A percentile compares a stretch with the other conserved stretches of the same genome.
Conservation (phyloP, 2,113 vertebrate species). For the Garra rufa region DNA sequence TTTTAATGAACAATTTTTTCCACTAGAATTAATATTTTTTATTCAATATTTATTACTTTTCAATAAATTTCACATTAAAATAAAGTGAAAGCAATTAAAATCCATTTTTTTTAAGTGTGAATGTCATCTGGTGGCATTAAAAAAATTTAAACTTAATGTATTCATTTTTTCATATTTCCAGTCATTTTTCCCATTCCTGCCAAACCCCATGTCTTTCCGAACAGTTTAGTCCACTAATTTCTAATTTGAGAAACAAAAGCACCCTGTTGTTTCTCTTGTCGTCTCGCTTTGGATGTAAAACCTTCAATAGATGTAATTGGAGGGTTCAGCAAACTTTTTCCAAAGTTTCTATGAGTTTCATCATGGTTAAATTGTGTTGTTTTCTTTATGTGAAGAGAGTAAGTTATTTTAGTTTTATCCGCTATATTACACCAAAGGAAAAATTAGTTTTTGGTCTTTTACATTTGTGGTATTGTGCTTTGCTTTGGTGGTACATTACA, state of each 20-base stretch:
- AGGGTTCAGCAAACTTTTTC: not conserved
- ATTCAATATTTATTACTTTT: no score
- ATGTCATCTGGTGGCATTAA: no score
- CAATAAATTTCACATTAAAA: no score
- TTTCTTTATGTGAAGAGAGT: constrained; percentile 47
- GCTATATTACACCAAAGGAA: not conserved
- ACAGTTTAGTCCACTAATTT: constrained; percentile 36
- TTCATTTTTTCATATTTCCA: no score
- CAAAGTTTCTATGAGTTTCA: constrained; percentile 1
- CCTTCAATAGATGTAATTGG: constrained; percentile 1
- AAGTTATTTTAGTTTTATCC: constrained; percentile 53
- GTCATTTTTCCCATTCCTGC: not conserved
- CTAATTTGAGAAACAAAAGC: constrained; percentile 27
- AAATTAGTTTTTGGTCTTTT: constrained; percentile 45
- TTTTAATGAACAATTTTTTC: no score
- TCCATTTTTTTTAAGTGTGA: no score
- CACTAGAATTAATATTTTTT: no score
- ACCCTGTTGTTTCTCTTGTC: constrained; percentile 3
- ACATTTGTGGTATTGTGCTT: constrained; percentile 49
- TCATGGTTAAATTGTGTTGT: not conserved
- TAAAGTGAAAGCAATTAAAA: no score
- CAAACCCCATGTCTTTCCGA: constrained; percentile 47
- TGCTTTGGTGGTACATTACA: constrained; percentile 55
- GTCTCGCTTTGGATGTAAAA: not conserved
- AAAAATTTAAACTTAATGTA: no score